Conservation (phyloP, 2,888 invertebrate genomes). For the Amblyjoppa proteus region DNA sequence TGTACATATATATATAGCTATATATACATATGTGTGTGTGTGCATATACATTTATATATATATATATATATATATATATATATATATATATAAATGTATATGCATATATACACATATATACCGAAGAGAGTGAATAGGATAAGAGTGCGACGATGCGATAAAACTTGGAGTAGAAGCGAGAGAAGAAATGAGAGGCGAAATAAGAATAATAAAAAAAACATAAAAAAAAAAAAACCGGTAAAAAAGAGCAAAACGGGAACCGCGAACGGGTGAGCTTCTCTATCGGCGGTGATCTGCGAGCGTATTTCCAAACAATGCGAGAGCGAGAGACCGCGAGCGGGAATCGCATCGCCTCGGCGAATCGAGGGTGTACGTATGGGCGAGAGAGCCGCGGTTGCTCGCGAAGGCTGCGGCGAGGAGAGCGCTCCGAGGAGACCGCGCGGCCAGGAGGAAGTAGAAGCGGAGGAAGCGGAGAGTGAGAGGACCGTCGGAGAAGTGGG, state of each 20-base stretch:
- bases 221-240: slow-evolving; percentile 33
- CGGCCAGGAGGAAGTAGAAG: slow-evolving; percentile 13
- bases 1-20: slow-evolving; percentile 32
- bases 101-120: slow-evolving; percentile 20
- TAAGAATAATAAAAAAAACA: slow-evolving; percentile 17
- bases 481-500: slow-evolving; percentile 45
- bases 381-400: slow-evolving; percentile 49
- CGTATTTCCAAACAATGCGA: slow-evolving; percentile 84
- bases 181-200: slow-evolving; percentile 51
- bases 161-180: slow-evolving; percentile 56
- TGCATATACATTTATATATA: slow-evolving; percentile 13
- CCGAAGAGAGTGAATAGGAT: slow-evolving; percentile 24
- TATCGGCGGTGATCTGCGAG: slow-evolving; percentile 78
- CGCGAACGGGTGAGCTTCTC: slow-evolving; percentile 64
- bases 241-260: slow-evolving; percentile 60
- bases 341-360: slow-evolving; percentile 73
- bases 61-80: slow-evolving; percentile 15
- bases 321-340: slow-evolving; percentile 71
- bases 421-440: slow-evolving; percentile 44
- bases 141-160: slow-evolving; percentile 65
- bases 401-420: slow-evolving; percentile 62
- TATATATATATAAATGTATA: slow-evolving; percentile 12
- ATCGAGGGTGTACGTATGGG: slow-evolving; percentile 53
- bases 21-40: no score
- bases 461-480: slow-evolving; percentile 54